A percentile compares a stretch with the other conserved stretches of the same genome.
These are phyloP conservation scores for Craterocephalus amniculus DNA, from an alignment of 2,797 vertebrate species.

Conservation along the genomic window DNA sequence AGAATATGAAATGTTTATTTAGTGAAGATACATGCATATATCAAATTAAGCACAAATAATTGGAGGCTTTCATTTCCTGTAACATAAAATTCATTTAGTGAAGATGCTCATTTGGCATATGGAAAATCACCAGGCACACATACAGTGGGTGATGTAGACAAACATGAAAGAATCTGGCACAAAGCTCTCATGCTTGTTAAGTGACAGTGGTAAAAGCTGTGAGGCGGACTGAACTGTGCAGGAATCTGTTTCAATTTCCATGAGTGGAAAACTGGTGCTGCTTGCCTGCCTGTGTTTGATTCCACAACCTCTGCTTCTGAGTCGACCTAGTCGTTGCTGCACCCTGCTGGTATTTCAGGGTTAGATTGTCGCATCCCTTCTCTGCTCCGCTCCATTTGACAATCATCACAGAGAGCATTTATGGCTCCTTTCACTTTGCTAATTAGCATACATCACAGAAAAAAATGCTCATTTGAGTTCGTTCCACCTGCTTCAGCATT, in stretches of 20 bases:
- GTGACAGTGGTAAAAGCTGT: not conserved
- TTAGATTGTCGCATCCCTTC: not conserved
- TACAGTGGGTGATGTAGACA: too few relatives aligned
- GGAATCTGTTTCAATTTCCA: not conserved
- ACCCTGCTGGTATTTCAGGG: not conserved
- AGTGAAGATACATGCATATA: too few relatives aligned
- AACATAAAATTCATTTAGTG: too few relatives aligned
- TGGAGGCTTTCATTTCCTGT: too few relatives aligned
- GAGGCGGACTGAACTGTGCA: not conserved
- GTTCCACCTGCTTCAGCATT: not conserved
- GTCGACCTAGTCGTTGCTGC: not conserved
- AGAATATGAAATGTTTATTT: too few relatives aligned
- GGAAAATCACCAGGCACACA: not conserved
- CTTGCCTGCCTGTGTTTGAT: not conserved
- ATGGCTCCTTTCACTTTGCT: not conserved
- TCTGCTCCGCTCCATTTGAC: not conserved
- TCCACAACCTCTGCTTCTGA: not conserved
- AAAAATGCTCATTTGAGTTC: not conserved
- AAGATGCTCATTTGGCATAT: not conserved
- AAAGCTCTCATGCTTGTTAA: not conserved
- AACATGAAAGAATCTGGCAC: not conserved
- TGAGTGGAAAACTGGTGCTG: not conserved
- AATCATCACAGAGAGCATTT: too few relatives aligned
- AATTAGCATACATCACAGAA: not conserved
- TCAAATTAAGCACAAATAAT: too few relatives aligned